Evolutionary conservation across 2,113 vertebrate species (phyloP).

Genomic region (Candoia aspera): DNA sequence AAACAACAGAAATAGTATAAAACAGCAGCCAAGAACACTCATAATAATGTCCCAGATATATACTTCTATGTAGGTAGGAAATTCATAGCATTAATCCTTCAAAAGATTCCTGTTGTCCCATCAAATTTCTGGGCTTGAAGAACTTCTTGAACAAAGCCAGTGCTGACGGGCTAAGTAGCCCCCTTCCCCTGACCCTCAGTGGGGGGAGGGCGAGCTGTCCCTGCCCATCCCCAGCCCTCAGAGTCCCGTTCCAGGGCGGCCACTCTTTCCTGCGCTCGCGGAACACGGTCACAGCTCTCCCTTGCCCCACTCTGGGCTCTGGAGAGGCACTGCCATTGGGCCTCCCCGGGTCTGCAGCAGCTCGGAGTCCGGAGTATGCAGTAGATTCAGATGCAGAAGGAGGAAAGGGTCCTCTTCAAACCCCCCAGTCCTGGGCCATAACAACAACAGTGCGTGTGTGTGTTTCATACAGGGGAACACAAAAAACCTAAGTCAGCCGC

Average conservation of each 20-base stretch:
- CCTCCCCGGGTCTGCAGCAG: too few relatives aligned
- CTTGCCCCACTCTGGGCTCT: neutral
- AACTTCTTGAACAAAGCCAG: neutral
- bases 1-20: neutral
- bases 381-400: neutral
- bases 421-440: neutral
- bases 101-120: too few relatives aligned
- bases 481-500: neutral
- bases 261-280: too few relatives aligned
- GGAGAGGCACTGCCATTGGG: neutral
- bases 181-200: neutral
- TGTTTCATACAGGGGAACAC: neutral
- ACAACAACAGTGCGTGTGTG: neutral
- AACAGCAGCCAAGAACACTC: neutral
- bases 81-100: rapidly evolving
- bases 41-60: neutral
- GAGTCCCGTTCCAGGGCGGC: too few relatives aligned
- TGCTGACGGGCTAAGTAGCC: neutral
- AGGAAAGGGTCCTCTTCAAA: neutral
- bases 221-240: neutral
- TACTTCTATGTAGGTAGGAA: neutral
- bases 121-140: neutral
- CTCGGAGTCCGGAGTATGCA: neutral
- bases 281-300: neutral
- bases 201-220: neutral